A percentile compares a stretch with the other conserved stretches of the same genome.
Conservation (phyloP, 2,888 invertebrate species). For the Xanthorhoe spadicearia region DNA sequence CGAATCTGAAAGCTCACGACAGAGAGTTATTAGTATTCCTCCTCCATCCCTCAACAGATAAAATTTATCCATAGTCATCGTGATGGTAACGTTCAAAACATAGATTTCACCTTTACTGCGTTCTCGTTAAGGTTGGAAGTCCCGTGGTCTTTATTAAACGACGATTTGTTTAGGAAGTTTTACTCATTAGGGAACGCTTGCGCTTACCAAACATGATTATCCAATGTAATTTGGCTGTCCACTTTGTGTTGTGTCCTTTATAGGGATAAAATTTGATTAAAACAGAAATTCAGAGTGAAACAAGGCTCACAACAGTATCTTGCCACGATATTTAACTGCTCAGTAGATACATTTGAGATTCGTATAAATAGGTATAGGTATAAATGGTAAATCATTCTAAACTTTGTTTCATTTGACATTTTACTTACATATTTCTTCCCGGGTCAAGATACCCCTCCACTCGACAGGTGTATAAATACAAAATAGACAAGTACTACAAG, state of each 20-base stretch:
- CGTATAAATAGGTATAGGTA: too few species aligned
- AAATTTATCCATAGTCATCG: slow-evolving; percentile 48
- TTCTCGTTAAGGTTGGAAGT: slow-evolving; percentile 18
- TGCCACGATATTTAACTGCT: not conserved
- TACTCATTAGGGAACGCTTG: slow-evolving; percentile 31
- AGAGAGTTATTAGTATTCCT: slow-evolving; percentile 47
- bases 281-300: not conserved
- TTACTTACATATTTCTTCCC: not conserved
- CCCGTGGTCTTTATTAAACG: slow-evolving; percentile 16
- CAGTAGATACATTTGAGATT: not conserved
- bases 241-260: slow-evolving; percentile 4
- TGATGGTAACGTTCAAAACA: slow-evolving; percentile 38
- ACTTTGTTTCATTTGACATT: not conserved
- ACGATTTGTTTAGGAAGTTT: slow-evolving; percentile 28
- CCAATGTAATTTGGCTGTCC: slow-evolving; percentile 17
- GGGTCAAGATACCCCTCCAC: not conserved
- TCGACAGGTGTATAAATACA: not conserved
- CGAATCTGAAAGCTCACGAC: slow-evolving; percentile 28
- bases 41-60: slow-evolving; percentile 44
- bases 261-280: not conserved
- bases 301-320: not conserved
- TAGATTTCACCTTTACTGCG: slow-evolving; percentile 18
- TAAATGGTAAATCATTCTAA: too few species aligned
- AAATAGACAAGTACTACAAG: not conserved
- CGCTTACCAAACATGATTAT: slow-evolving; percentile 27